phyloP scores from a whole-genome alignment of 2,888 invertebrate genomes.

The Pristionchus exspectatus region DNA sequence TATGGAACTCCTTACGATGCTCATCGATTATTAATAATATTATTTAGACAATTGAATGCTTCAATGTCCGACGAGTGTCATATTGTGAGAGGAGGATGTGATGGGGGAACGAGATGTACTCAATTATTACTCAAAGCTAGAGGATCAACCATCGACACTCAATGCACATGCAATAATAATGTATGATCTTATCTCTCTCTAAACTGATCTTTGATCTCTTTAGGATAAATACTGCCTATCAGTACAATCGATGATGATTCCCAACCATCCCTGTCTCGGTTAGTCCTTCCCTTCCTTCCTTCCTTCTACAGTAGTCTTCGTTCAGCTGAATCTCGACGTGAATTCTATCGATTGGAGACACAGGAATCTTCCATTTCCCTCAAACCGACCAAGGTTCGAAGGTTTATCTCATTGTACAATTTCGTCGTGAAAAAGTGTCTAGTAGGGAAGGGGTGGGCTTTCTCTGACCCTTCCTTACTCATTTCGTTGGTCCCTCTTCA shows the following conservation, averaged over 20 bases:
- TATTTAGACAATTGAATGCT: neutral
- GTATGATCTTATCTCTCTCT: neutral
- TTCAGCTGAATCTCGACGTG: conserved; percentile 33
- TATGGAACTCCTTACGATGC: neutral
- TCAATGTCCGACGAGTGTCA: neutral
- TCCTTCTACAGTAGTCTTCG: neutral
- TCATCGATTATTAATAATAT: too few species aligned
- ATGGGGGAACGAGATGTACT: neutral
- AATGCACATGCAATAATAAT: neutral
- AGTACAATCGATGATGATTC: neutral
- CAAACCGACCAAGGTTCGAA: neutral
- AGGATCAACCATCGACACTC: neutral
- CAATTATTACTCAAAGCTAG: neutral
- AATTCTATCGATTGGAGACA: conserved; percentile 1
- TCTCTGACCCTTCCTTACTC: conserved; percentile 9
- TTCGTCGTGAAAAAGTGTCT: neutral
- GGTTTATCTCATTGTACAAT: neutral
- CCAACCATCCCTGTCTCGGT: conserved; percentile 49
- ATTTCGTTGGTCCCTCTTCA: conserved; percentile 19
- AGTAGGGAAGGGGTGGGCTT: neutral
- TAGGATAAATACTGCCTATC: neutral
- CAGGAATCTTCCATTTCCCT: neutral
- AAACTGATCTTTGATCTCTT: neutral
- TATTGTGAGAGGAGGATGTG: conserved; percentile 31
- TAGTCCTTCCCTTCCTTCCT: neutral